Base-by-base conservation (phyloP, 2,797 vertebrate species). In the Kryptolebias ocellatus region DNA sequence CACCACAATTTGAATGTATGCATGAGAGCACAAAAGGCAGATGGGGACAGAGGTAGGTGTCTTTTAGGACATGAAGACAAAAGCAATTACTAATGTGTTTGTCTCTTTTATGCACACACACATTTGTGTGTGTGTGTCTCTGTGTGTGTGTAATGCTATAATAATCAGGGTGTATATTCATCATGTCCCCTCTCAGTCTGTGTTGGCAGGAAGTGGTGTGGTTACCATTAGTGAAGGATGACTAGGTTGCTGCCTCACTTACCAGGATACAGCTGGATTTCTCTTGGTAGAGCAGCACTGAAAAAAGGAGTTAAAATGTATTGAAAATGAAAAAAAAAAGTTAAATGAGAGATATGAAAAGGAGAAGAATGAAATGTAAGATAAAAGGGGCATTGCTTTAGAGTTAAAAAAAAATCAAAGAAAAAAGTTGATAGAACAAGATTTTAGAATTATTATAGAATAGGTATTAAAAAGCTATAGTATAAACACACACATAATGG, bases 161-260 rank as follows among this genome's bases (percentile, higher is more conserved):
- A 87, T 91, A 92, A 92, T 90, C 84, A 83, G 86, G 74, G 88
- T 92, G 90, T 92, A 92, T 93, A 93, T 93, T 93, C 93, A 93
- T 92, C 84, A 90, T 87, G 84, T 83, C 86, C 85, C 89, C 79
- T 87, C 87, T 89, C 86, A 81, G 88, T 86, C 81, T 88, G 89
- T 85, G 83, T 89, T 90, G 89, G 92, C 92, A 93, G 92, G 90
- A 92, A 86, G 85, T 89, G 87, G 87, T 89, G 90, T 91, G 90
- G 91, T 93, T 91, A 90, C 88, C 90, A 93, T 93, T 92, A 92
- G 92, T 93, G 90, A 93, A 87, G 91, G 88, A 92, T 93, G 93
- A 89, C 88, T 88, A 89, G 89, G 87, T 87, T 76, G 69, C 84
- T 80, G 84, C 89, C 72, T 85, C 63, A 82, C 75, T 85, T 60